These are phyloP conservation scores for Anoura caudifer DNA, from an alignment of 2,113 vertebrate species.

Conservation along the genomic window DNA sequence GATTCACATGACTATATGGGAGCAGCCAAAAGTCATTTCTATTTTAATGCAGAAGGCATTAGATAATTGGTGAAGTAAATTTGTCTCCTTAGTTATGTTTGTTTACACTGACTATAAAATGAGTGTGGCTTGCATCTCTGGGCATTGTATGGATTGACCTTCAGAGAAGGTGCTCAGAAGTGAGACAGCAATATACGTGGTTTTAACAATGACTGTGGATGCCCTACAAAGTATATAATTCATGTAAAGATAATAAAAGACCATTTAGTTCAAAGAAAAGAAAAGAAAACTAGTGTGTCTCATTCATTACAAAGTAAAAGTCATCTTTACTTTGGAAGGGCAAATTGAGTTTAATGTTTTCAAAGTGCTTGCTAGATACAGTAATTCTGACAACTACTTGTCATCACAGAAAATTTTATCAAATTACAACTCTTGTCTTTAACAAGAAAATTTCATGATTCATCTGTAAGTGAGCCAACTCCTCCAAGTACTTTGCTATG, in stretches of 20 bases:
- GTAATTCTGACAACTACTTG: slow-evolving; percentile 55
- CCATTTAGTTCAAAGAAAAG: slow-evolving; percentile 27
- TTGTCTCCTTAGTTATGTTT: slow-evolving; percentile 41
- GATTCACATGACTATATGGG: neutral
- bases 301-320: slow-evolving; percentile 40
- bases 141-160: neutral
- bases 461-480: neutral
- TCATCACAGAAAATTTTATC: slow-evolving; percentile 41
- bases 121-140: slow-evolving; percentile 40
- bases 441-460: slow-evolving; percentile 30
- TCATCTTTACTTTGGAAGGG: slow-evolving; percentile 37
- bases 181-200: slow-evolving; percentile 1
- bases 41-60: neutral
- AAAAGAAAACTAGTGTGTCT: neutral
- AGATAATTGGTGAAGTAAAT: slow-evolving; percentile 42
- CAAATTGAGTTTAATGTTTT: slow-evolving; percentile 56
- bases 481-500: neutral
- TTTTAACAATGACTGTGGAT: slow-evolving; percentile 54
- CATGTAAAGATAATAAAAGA: slow-evolving; percentile 61
- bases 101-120: slow-evolving; percentile 25
- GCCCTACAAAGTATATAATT: slow-evolving; percentile 34
- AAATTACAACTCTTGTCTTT: slow-evolving; percentile 41
- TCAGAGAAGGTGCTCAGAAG: slow-evolving; percentile 43
- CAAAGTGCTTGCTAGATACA: slow-evolving; percentile 22
- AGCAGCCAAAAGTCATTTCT: slow-evolving; percentile 42